Evolutionary conservation across 2,113 vertebrate species (phyloP), one percentile per base, ranked within the genome.

Genomic region (Larimichthys crocea): DNA sequence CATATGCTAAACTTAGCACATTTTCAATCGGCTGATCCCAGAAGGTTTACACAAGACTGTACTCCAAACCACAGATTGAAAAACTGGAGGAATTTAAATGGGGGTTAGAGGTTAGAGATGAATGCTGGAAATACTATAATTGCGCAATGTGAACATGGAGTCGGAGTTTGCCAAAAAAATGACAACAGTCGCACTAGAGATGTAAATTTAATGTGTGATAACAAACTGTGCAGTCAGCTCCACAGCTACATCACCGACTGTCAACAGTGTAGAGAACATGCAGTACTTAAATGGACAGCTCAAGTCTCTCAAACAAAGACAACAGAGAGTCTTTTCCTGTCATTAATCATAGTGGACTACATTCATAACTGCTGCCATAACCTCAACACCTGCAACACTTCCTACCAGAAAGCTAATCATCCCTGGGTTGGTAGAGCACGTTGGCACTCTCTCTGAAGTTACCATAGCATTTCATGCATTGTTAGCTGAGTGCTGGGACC

Each of bases 401-500:
- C 79, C 72, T 53, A 22, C 22, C 56, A 74, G 24, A 71, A 52
- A 20, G 40, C 26, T n/a, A 19, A 64, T 49, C 24, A 40, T 68
- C 24, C 49, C 12, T 26, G 14, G 46, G 61, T 60, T 42, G 48
- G 26, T n/a, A 69, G n/a, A 67, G 61, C 55, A 56, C 6, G 22
- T 42, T 63, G 50, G 66, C n/a, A 20, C 48, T 62, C 55, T 79
- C 53, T 75, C 62, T 77, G 67, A 60, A 74, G 62, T 19, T 10
- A 5, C 22, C 22, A 7, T 5, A 77, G 64, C 81, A 65, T 48
- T 74, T 86, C 68, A 24, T 60, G 50, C 74, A 71, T 81, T 76
- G 79, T 66, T 86, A 69, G 57, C 24, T 19, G 62, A 72, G 71
- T 40, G 69, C 79, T 55, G 71, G 89, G 89, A 86, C 82, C 69